These are phyloP conservation scores for Semicossyphus pulcher DNA, from an alignment of 2,113 vertebrate genomes.

Conservation along the genomic window DNA sequence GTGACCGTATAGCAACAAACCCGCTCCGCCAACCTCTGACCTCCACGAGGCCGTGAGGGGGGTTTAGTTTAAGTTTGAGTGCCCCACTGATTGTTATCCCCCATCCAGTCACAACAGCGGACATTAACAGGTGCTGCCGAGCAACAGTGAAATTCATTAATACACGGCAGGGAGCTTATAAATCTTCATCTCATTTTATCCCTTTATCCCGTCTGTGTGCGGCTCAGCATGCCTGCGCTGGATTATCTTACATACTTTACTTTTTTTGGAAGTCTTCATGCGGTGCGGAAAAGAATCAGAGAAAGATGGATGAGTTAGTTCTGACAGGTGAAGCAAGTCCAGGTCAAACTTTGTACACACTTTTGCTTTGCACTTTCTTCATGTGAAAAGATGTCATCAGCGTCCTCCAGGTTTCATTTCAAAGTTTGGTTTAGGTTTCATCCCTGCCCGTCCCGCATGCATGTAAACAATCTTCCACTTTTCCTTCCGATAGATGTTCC, in stretches of 20 bases:
- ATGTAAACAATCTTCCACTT: conserved; percentile 4
- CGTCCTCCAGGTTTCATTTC: conserved; percentile 9
- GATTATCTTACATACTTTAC: conserved; percentile 31
- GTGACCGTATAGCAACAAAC: conserved; percentile 30
- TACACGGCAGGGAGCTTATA: background rate
- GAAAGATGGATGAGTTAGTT: background rate
- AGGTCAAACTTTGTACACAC: background rate
- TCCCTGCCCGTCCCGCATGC: background rate
- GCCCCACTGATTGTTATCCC: conserved; percentile 55
- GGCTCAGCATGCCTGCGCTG: background rate
- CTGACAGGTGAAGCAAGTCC: background rate
- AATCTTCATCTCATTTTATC: conserved; percentile 31
- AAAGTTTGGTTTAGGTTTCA: conserved; percentile 9
- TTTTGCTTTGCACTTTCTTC: background rate
- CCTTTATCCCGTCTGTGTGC: conserved; percentile 26
- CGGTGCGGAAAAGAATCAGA: background rate
- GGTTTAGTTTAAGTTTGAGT: conserved; percentile 29
- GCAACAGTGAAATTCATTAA: conserved; percentile 49
- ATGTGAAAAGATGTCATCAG: conserved; percentile 4
- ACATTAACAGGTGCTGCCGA: conserved; percentile 60
- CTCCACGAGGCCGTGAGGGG: conserved; percentile 20
- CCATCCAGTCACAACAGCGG: conserved; percentile 38
- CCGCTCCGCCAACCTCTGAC: conserved; percentile 54
- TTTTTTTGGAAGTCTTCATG: conserved; percentile 42
- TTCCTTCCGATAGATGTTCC: conserved; percentile 13